A percentile compares a stretch with the other conserved stretches of the same genome.
Conservation (phyloP, 2,113 vertebrate genomes). For the Formicarius rufipectus region DNA sequence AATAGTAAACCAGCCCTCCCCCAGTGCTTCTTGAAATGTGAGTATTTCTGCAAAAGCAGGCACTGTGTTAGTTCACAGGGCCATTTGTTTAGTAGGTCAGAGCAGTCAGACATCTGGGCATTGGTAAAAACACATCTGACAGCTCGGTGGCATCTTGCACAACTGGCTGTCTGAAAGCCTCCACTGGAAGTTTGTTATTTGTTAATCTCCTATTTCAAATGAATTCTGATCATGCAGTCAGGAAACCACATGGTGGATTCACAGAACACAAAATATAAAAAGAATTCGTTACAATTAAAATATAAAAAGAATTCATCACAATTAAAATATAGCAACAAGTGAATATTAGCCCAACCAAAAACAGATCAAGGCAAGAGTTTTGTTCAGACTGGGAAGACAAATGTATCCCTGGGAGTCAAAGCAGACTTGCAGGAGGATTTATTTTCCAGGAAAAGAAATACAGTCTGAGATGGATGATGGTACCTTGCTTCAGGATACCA, state of each 20-base stretch:
- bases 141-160: neutral
- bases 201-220: neutral
- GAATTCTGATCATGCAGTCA: neutral
- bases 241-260: neutral
- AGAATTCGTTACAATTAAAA: neutral
- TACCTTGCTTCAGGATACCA: neutral
- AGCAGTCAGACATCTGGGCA: slow-evolving; percentile 25
- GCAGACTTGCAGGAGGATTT: neutral
- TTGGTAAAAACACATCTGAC: neutral
- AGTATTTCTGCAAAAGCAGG: slow-evolving; percentile 23
- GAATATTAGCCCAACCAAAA: neutral
- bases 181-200: neutral
- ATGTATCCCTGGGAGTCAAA: neutral
- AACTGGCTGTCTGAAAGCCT: neutral
- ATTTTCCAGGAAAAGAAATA: neutral
- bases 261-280: neutral
- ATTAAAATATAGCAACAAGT: neutral
- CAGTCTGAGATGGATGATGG: neutral
- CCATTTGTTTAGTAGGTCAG: slow-evolving; percentile 33
- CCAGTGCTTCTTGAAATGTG: neutral
- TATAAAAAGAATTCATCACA: neutral
- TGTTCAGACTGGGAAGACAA: neutral
- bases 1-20: neutral
- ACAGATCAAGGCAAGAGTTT: neutral
- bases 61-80: neutral